phyloP scores from a whole-genome alignment of 2,797 vertebrate genomes.

The Peromyscus aztecus region DNA sequence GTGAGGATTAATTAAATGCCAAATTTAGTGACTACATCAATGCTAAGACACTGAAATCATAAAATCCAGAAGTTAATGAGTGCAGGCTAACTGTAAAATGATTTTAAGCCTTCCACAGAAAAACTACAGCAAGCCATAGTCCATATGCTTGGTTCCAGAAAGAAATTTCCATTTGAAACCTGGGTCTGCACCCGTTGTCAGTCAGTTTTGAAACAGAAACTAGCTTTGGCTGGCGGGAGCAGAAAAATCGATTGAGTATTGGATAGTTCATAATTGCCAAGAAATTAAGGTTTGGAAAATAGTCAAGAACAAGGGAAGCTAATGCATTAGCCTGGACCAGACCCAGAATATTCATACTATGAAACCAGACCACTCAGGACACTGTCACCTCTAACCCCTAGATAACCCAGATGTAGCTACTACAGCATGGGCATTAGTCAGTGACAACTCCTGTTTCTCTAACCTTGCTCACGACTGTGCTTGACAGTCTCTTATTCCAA shows the following conservation, averaged over 20 bases:
- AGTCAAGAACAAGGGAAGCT: constrained; percentile 33
- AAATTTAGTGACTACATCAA: constrained; percentile 38
- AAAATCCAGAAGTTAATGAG: constrained; percentile 28
- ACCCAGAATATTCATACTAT: background rate
- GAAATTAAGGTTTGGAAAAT: constrained; percentile 42
- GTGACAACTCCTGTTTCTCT: background rate
- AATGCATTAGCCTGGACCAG: background rate
- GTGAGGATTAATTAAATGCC: background rate
- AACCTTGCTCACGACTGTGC: background rate
- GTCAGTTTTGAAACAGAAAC: constrained; percentile 35
- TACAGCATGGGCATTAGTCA: background rate
- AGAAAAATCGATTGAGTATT: constrained; percentile 51
- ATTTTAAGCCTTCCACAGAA: constrained; percentile 9
- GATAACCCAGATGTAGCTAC: background rate
- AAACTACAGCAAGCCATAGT: background rate
- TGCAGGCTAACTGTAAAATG: background rate
- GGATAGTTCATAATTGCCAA: constrained; percentile 5
- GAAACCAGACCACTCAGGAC: constrained; percentile 1
- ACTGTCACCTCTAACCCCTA: background rate
- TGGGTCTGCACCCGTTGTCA: background rate
- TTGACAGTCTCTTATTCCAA: background rate
- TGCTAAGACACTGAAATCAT: background rate
- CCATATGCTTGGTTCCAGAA: constrained; percentile 24
- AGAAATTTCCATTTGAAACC: constrained; percentile 50
- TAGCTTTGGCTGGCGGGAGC: background rate